These are phyloP conservation scores for Drosophila pallidifrons DNA, from an alignment of 1,140 invertebrate species.

Conservation along the genomic window DNA sequence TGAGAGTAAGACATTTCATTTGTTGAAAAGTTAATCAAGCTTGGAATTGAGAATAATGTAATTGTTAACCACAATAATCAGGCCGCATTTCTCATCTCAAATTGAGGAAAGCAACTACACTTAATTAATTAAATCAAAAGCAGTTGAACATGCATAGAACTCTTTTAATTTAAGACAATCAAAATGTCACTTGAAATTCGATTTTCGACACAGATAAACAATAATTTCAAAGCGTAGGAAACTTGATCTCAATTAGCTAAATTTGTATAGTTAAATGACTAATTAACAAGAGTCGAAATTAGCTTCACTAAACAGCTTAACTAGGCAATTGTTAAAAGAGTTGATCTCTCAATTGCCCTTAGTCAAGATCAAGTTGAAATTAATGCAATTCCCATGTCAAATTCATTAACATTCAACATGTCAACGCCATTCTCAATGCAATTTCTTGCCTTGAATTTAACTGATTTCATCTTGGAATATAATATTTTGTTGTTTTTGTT, in stretches of 20 bases:
- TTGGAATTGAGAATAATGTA: slow-evolving; percentile 25
- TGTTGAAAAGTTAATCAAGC: slow-evolving; percentile 65
- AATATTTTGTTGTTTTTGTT: slow-evolving; percentile 42
- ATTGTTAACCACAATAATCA: slow-evolving; percentile 57
- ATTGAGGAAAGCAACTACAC: slow-evolving; percentile 5
- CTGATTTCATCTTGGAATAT: slow-evolving; percentile 77
- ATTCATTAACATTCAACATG: slow-evolving; percentile 73
- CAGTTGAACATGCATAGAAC: not conserved
- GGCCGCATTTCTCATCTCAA: slow-evolving; percentile 41
- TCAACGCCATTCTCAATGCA: slow-evolving; percentile 65
- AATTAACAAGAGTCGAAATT: not conserved
- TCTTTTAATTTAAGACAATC: not conserved
- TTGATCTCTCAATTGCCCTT: slow-evolving; percentile 26
- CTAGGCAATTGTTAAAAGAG: not conserved
- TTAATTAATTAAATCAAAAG: slow-evolving; percentile 4
- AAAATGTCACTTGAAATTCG: not conserved
- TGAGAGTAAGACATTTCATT: slow-evolving; percentile 46
- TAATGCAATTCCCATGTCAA: slow-evolving; percentile 33
- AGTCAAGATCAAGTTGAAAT: slow-evolving; percentile 45
- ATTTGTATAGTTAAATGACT: not conserved
- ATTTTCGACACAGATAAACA: not conserved
- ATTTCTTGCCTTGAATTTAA: slow-evolving; percentile 61
- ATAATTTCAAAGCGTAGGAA: not conserved
- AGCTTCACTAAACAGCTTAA: not conserved
- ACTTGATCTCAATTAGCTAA: not conserved